phyloP scores from a whole-genome alignment of 1,140 invertebrate genomes.

The Drosophila lacteicornis region DNA sequence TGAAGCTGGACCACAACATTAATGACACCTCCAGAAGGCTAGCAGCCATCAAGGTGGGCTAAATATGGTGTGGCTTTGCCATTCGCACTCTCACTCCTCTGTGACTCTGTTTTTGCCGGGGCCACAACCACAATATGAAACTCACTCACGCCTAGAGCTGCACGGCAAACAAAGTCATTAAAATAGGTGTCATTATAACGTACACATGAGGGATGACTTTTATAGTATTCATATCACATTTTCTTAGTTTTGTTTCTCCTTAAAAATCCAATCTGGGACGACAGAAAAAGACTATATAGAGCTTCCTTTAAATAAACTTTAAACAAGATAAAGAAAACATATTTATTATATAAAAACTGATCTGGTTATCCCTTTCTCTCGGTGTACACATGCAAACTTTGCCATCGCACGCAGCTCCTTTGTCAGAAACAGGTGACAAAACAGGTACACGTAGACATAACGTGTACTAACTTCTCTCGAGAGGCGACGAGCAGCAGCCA shows the following conservation, averaged over 20 bases:
- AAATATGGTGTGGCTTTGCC: constrained; percentile 69
- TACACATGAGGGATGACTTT: neutral
- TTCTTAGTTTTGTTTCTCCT: neutral
- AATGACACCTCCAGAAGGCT: constrained; percentile 65
- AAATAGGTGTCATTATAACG: neutral
- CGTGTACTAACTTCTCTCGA: constrained; percentile 39
- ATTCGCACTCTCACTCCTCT: neutral
- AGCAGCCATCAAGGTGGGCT: constrained; percentile 46
- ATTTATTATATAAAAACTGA: neutral
- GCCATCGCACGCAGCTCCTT: constrained; percentile 58
- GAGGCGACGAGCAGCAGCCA: constrained; percentile 20
- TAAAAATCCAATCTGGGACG: neutral
- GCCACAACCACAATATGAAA: constrained; percentile 29
- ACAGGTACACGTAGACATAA: constrained; percentile 58
- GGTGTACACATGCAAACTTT: constrained; percentile 46
- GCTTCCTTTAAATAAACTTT: no score
- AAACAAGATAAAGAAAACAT: no score
- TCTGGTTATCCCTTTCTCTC: neutral
- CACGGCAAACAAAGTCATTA: constrained; percentile 8
- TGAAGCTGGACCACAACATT: constrained; percentile 77
- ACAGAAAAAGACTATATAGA: neutral
- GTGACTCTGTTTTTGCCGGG: constrained; percentile 9
- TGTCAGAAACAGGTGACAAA: constrained; percentile 72
- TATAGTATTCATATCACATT: neutral
- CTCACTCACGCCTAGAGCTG: constrained; percentile 15